phyloP scores from a whole-genome alignment of 2,888 invertebrate species.

The Timema podura region DNA sequence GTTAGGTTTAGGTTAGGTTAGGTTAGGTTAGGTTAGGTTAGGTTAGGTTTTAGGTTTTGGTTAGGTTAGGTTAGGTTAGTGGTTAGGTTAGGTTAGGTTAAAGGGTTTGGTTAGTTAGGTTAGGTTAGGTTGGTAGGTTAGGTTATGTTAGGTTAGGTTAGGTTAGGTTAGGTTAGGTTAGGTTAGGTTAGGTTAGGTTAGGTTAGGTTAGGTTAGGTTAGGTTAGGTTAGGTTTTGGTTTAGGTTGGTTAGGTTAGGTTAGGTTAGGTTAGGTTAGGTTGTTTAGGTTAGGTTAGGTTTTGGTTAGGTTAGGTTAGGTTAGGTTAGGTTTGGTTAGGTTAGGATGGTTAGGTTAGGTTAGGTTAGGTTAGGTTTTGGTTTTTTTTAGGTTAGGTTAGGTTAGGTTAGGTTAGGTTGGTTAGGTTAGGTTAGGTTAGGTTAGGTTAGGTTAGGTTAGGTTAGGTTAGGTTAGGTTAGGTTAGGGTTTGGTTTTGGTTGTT shows the following conservation, averaged over 20 bases:
- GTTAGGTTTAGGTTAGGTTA: too few species aligned
- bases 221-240: slow-evolving; percentile 19
- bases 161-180: slow-evolving; percentile 19
- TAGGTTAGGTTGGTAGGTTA: not conserved
- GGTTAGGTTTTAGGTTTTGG: too few species aligned
- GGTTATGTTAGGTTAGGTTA: slow-evolving; percentile 6
- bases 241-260: slow-evolving; percentile 11
- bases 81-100: too few species aligned
- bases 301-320: slow-evolving; percentile 19
- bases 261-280: slow-evolving; percentile 10
- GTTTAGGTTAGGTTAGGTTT: slow-evolving; percentile 18
- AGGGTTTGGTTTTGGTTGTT: slow-evolving; percentile 18
- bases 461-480: not conserved
- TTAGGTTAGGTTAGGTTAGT: too few species aligned
- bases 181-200: slow-evolving; percentile 19
- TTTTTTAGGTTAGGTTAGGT: slow-evolving; percentile 13
- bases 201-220: slow-evolving; percentile 5
- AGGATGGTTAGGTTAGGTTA: slow-evolving; percentile 14
- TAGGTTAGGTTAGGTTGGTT: not conserved
- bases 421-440: slow-evolving; percentile 21
- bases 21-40: too few species aligned
- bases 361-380: slow-evolving; percentile 13
- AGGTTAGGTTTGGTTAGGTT: slow-evolving; percentile 14
- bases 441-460: slow-evolving; percentile 26
- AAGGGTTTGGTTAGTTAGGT: not conserved